Base-by-base conservation (phyloP, 2,888 invertebrate species). In the Meliscaeva auricollis region DNA sequence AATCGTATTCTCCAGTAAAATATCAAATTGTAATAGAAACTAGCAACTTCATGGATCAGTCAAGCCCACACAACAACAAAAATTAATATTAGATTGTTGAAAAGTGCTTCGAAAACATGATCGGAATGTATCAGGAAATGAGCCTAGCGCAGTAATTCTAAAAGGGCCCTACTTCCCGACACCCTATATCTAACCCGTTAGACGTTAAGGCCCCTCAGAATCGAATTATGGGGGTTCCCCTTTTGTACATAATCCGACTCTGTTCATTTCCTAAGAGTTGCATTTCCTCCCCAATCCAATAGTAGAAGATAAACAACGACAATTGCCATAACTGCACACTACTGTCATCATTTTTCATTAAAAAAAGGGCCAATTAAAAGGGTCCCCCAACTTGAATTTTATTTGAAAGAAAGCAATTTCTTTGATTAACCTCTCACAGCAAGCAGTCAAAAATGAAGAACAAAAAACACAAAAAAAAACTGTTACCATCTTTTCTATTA, bases 371-470 rank as follows among this genome's bases (percentile, higher is more conserved):
- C 75, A 80, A 84, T 84, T 84, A 80, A 84, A 80, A 64, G 46
- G 80, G 60, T 41, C 46, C 52, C 62, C 30, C 52, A 11, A n/a
- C 22, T 17, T 3, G 32, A 46, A 38, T 58, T 56, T 17, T 22
- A 30, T 6, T n/a, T 5, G 17, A 44, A 54, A 68, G 72, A 72
- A 80, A 80, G 70, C 17, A 58, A 80, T 72, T 84, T 80, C 80
- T 75, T 60, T 79, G 79, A 84, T 84, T 80, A 80, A 84, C 80
- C 66, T 80, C 79, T 38, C 38, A 26, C 75, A 52, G 70, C 66
- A 9, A 44, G 79, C 50, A 64, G 32, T 30, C 41, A 64, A 64
- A 69, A 82, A 35, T n/a, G 35, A 35, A 35, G 69, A 15, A 48
- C 7, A 20, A 58, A 58, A 20, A 58, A 8, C 2, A 46, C 5